Percentiles rank a stretch among this genome's conserved stretches.
Evolutionary conservation across 1,140 invertebrate species (phyloP).

Genomic region (Diorhabda elongata): DNA sequence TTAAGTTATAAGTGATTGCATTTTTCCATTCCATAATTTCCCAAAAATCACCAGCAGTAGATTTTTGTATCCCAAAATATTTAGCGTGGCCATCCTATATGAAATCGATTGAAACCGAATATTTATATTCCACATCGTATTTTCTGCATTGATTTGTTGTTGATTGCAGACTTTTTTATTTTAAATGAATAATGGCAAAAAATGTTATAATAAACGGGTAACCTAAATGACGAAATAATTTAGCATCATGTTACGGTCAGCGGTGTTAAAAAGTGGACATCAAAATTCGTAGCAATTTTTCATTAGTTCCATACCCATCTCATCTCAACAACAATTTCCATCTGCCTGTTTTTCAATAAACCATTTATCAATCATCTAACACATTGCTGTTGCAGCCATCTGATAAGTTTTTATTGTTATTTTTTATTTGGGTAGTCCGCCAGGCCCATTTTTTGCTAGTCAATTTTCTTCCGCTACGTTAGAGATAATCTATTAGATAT

Average conservation of each 20-base stretch:
- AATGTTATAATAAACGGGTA: too few relatives aligned
- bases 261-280: neutral
- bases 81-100: too few relatives aligned
- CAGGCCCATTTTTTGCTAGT: constrained; percentile 10
- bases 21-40: too few relatives aligned
- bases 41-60: too few relatives aligned
- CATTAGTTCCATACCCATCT: neutral
- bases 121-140: too few relatives aligned
- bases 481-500: constrained; percentile 15
- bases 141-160: too few relatives aligned
- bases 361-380: constrained; percentile 16
- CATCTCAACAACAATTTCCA: constrained; percentile 7
- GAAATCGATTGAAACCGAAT: too few relatives aligned
- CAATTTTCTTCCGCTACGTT: constrained; percentile 17
- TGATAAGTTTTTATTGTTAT: constrained; percentile 15
- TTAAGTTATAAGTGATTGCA: too few relatives aligned
- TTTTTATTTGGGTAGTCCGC: constrained; percentile 7
- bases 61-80: too few relatives aligned
- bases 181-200: too few relatives aligned
- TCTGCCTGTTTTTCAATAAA: constrained; percentile 12
- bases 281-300: neutral
- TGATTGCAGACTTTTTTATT: too few relatives aligned
- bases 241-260: neutral
- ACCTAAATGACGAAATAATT: too few relatives aligned
- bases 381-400: constrained; percentile 11